These are phyloP conservation scores for Campoplex nolae DNA, from an alignment of 2,888 invertebrate species.

Conservation along the genomic window DNA sequence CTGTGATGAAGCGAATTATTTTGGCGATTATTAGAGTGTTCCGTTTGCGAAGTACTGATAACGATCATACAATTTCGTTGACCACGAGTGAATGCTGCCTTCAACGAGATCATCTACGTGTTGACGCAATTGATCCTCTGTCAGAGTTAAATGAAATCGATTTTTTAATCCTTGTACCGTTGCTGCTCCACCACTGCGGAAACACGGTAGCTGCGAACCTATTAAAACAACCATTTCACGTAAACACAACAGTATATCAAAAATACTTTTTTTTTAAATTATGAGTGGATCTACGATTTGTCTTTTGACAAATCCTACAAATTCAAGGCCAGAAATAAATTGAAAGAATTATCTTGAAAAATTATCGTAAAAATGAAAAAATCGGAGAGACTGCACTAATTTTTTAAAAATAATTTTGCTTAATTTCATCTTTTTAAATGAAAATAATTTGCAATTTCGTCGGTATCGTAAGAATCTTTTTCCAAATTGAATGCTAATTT, in stretches of 20 bases:
- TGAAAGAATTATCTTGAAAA: neutral
- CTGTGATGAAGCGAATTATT: conserved; percentile 35
- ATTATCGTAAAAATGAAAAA: neutral
- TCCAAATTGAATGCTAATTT: too few relatives aligned
- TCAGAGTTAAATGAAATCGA: conserved; percentile 96
- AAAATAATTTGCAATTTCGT: too few relatives aligned
- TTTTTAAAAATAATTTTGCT: too few relatives aligned
- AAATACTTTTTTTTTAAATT: neutral
- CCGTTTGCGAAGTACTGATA: conserved; percentile 99
- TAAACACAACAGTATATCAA: neutral
- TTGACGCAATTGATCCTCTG: conserved; percentile 97
- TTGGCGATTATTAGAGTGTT: conserved; percentile 88
- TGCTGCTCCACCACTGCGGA: conserved; percentile 96
- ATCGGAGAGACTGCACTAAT: neutral
- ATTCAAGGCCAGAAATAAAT: too few relatives aligned
- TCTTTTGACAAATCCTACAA: too few relatives aligned
- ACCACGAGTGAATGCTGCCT: conserved; percentile 97
- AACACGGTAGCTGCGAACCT: conserved; percentile 98
- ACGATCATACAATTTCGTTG: conserved; percentile 99
- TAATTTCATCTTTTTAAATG: too few relatives aligned
- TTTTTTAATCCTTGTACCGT: conserved; percentile 96
- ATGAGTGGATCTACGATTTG: too few relatives aligned
- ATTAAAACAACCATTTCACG: conserved; percentile 67
- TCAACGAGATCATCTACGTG: conserved; percentile 97
- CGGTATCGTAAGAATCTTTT: too few relatives aligned